Conservation (phyloP, 2,888 invertebrate genomes). For the Lithophane leautieri region DNA sequence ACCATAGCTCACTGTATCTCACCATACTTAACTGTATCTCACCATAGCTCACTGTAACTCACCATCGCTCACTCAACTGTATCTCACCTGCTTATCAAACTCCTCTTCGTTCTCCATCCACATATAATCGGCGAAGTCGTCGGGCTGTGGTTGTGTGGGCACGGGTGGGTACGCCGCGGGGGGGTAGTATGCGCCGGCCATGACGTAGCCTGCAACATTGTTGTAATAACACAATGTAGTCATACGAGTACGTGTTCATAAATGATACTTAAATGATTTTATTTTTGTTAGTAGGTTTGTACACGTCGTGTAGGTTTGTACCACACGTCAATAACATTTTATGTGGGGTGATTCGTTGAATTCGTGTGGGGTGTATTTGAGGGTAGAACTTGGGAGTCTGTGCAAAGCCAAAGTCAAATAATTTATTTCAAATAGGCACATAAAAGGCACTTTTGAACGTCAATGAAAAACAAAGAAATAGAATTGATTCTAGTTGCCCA, state of each 20-base stretch:
- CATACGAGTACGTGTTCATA: not conserved
- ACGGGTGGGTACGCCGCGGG: constrained; percentile 77
- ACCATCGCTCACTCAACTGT: not conserved
- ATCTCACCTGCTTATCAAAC: constrained; percentile 95
- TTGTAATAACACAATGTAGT: not conserved
- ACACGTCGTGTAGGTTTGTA: too few species aligned
- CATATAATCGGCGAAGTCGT: constrained; percentile 97
- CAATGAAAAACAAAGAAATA: too few species aligned
- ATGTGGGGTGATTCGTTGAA: not conserved
- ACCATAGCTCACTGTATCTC: not conserved
- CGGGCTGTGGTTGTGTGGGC: constrained; percentile 85
- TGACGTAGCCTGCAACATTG: constrained; percentile 78
- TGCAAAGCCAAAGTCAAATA: too few species aligned
- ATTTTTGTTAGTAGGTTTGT: too few species aligned
- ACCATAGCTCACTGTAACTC: not conserved
- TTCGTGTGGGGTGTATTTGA: not conserved
- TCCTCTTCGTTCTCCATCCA: constrained; percentile 99
- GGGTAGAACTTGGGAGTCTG: not conserved
- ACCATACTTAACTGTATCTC: not conserved
- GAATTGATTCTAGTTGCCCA: too few species aligned
- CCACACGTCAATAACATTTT: too few species aligned
- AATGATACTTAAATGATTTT: not conserved
- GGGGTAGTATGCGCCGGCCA: constrained; percentile 85
- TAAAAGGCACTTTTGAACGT: too few species aligned
- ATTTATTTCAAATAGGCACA: too few species aligned